Evolutionary conservation across 2,797 vertebrate genomes (phyloP), one percentile per base, ranked within the genome.

Genomic region (Spheniscus humboldti): DNA sequence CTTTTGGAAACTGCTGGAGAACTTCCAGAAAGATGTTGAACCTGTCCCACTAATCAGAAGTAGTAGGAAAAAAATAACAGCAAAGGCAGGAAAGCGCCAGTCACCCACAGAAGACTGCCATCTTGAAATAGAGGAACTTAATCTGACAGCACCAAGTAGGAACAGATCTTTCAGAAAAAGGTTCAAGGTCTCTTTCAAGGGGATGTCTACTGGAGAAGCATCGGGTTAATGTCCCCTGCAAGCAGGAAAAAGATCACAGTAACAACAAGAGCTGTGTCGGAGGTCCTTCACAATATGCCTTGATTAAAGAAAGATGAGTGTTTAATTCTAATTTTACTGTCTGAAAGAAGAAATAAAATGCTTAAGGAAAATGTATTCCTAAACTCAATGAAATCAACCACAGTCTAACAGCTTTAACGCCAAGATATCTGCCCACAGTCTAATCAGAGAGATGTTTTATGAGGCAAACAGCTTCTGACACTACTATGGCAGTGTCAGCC

Each of bases 311-410:
- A 84, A 91, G 37, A 76, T 30, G 16, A 83, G 8, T 30, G 2
- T 77, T 92, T 88, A 74, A 76, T 89, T 82, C 52, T 74, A 48
- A 59, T 89, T 91, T 92, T 76, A 71, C 56, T 79, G 19, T 69
- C 60, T 91, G 47, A 89, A 92, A 81, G 55, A 94, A 87, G 43
- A 96, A 92, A 81, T 63, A 52, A 76, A 85, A 82, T 59, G 41
- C 35, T 45, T 55, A 56, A 71, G 74, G 69, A 67, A 91, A 92
- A 71, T 52, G 20, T 68, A 22, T 80, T 84, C 48, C 31, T 81
- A 62, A 86, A 81, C 39, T 68, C 33, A 47, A 13, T 76, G 28
- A 92, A 92, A 77, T 89, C 43, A 35, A 57, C 19, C 23, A 18
- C 63, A 84, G 37, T 35, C 45, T 67, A 85, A 41, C 85, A 71